phyloP scores from a whole-genome alignment of 2,888 invertebrate species.

The Ernsta delagoae region DNA sequence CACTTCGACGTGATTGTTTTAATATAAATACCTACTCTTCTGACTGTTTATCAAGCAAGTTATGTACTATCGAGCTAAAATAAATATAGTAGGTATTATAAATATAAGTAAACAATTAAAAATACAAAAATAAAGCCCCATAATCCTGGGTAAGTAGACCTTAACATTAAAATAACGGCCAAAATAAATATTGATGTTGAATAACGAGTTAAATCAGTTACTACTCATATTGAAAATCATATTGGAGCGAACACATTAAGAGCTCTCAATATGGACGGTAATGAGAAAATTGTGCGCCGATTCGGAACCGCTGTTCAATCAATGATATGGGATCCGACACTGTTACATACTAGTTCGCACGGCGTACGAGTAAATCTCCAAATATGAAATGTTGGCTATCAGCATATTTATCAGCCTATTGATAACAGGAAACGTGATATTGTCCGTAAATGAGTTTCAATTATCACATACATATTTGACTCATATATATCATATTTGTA shows the following conservation, averaged over 20 bases:
- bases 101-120: too few relatives aligned
- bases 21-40: too few relatives aligned
- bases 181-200: not conserved
- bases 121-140: too few relatives aligned
- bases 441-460: too few relatives aligned
- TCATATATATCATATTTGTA: too few relatives aligned
- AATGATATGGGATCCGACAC: conserved; percentile 27
- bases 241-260: conserved; percentile 30
- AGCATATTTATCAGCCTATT: conserved; percentile 4
- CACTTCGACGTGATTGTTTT: too few relatives aligned
- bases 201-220: conserved; percentile 19
- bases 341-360: not conserved
- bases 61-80: too few relatives aligned
- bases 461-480: too few relatives aligned
- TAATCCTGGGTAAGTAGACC: too few relatives aligned
- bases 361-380: not conserved
- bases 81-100: too few relatives aligned
- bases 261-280: conserved; percentile 26
- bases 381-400: not conserved
- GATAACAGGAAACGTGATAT: not conserved
- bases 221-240: conserved; percentile 12
- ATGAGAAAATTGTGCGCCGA: conserved; percentile 37
- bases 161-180: not conserved
- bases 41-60: too few relatives aligned
- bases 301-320: conserved; percentile 33